These are phyloP conservation scores for Forbesichthys agassizii DNA, from an alignment of 2,113 vertebrate genomes.

Conservation along the genomic window DNA sequence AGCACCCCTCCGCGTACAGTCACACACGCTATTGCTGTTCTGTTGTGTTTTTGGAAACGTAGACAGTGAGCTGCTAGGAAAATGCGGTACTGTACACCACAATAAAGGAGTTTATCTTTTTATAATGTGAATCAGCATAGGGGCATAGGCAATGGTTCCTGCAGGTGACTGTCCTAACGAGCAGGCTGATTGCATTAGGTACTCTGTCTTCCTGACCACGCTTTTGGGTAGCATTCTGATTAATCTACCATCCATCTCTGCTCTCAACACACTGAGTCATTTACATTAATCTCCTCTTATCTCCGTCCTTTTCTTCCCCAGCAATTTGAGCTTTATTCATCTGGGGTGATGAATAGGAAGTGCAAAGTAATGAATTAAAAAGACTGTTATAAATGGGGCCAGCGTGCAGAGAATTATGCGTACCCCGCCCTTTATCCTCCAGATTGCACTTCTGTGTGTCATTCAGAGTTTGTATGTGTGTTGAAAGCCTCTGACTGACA, in stretches of 20 bases:
- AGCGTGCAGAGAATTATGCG: constrained; percentile 36
- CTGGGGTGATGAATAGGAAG: constrained; percentile 36
- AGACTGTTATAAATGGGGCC: constrained; percentile 46
- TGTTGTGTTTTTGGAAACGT: too few species aligned
- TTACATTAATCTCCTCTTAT: constrained; percentile 49
- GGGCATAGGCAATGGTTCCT: constrained; percentile 6
- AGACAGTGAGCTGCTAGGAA: too few species aligned
- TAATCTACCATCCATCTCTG: constrained; percentile 35
- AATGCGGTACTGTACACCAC: too few species aligned
- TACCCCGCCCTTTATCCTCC: constrained; percentile 9
- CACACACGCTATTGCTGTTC: too few species aligned
- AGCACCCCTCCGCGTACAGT: too few species aligned
- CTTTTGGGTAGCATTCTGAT: constrained; percentile 37
- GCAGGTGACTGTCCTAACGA: constrained; percentile 21
- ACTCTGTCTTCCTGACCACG: constrained; percentile 20
- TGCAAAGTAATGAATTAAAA: constrained; percentile 37
- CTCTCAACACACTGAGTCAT: constrained; percentile 37
- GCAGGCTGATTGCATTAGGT: constrained; percentile 21
- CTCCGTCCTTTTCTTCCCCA: constrained; percentile 39
- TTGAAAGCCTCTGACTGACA: constrained; percentile 25
- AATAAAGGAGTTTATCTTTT: too few species aligned
- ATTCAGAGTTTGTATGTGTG: constrained; percentile 5
- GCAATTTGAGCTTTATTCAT: constrained; percentile 27
- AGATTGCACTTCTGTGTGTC: constrained; percentile 32
- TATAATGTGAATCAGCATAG: neutral